Base-by-base conservation (phyloP, 2,113 vertebrate species). In the Upupa epops region DNA sequence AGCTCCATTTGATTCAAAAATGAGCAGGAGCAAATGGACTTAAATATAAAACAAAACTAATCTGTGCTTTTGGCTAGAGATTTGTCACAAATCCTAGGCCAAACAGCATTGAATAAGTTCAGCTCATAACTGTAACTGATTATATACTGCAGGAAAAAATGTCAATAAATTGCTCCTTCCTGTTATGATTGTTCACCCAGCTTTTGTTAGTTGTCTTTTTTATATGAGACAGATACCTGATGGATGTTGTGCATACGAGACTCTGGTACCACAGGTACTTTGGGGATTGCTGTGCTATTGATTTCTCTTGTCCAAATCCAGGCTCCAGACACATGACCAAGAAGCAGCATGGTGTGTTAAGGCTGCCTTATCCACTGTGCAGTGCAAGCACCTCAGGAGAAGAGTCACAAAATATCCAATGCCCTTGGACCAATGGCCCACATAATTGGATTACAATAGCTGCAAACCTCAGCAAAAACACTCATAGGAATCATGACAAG, bases 11-110 rank as follows among this genome's bases (percentile, higher is more conserved):
- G 71, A 56, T 81, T 88, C 24, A 90, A 86, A 93, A 95, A 75
- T 70, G 61, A 92, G 51, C 66, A 72, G 86, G 45, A 93, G 85
- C 76, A 96, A 96, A 94, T 76, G 58, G 82, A 93, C 68, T 91
- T 70, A 89, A 81, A 82, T 65, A 92, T 86, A 90, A 88, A 93
- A 40, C 74, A 84, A 84, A 92, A 91, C 61, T 86, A 80, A 92
- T 92, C 87, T 91, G 54, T 77, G 70, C 77, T 94, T 92, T 83
- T 89, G 92, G 85, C 90, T 88, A 69, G 52, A 88, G 74, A 72
- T 31, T 64, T 83, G 81, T 6, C 86, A 60, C 1, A 5, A 76
- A 80, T 81, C 49, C 69, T 76, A 76, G 55, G 59, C 64, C 68
- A 88, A 89, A 73, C n/a, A 93, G 15, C 10, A 51, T 0, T 72